phyloP scores from a whole-genome alignment of 1,140 invertebrate species.

The Nylanderia fulva region DNA sequence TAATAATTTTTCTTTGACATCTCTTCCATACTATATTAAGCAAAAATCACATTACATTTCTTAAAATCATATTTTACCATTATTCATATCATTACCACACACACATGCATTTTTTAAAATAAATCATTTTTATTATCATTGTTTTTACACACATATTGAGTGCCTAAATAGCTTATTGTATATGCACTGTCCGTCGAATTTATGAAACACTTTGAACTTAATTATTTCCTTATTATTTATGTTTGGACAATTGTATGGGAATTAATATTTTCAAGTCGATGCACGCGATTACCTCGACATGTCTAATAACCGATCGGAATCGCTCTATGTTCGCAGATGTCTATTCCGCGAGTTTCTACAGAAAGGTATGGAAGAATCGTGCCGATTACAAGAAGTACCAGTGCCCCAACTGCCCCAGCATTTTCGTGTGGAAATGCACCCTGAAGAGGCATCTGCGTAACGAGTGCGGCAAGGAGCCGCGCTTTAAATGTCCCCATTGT shows the following conservation, averaged over 20 bases:
- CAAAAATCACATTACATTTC: constrained; percentile 1
- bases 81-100: not conserved
- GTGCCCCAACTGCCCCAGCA: constrained; percentile 81
- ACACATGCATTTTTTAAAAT: not conserved
- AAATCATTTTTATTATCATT: not conserved
- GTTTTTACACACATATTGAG: too few relatives aligned
- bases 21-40: not conserved
- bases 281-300: not conserved
- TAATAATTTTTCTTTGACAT: not conserved
- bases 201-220: not conserved
- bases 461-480: constrained; percentile 82
- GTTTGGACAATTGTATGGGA: not conserved
- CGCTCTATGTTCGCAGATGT: constrained; percentile 55
- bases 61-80: not conserved
- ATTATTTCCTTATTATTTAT: constrained; percentile 9
- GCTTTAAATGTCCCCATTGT: constrained; percentile 89
- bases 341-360: not conserved
- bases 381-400: constrained; percentile 16
- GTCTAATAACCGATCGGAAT: constrained; percentile 7
- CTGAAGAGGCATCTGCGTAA: constrained; percentile 80
- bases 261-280: not conserved
- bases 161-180: not conserved
- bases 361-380: not conserved
- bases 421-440: constrained; percentile 81
- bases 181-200: not conserved